Percentiles rank a stretch among this genome's conserved stretches.
Conservation (phyloP, 2,888 invertebrate genomes). For the Eupithecia centaureata region DNA sequence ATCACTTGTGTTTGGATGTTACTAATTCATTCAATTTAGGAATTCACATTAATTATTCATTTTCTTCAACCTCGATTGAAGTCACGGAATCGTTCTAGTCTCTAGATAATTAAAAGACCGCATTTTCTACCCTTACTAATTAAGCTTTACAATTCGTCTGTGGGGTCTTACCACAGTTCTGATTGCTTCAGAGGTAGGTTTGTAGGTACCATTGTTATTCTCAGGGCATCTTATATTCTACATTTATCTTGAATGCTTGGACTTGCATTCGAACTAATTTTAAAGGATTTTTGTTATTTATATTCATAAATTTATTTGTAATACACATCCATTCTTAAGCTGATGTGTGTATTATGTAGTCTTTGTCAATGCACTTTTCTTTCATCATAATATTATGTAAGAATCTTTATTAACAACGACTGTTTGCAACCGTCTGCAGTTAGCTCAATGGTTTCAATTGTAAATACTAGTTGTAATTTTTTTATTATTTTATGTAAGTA, state of each 20-base stretch:
- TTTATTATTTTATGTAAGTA: too few relatives aligned
- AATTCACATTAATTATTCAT: background rate
- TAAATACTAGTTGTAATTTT: too few relatives aligned
- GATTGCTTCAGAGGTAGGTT: slow-evolving; percentile 63
- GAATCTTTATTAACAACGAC: too few relatives aligned
- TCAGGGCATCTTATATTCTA: slow-evolving; percentile 46
- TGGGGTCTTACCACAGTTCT: slow-evolving; percentile 60
- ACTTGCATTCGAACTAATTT: background rate
- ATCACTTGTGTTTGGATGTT: background rate
- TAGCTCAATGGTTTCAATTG: too few relatives aligned
- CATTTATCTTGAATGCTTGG: slow-evolving; percentile 54
- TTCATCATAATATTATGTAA: background rate
- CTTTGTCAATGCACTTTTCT: too few relatives aligned
- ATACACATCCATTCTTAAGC: background rate
- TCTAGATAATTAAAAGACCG: slow-evolving; percentile 56
- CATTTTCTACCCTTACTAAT: slow-evolving; percentile 62
- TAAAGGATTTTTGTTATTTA: background rate
- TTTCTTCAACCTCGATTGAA: background rate
- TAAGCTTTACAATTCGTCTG: slow-evolving; percentile 70
- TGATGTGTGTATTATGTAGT: too few relatives aligned
- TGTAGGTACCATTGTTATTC: slow-evolving; percentile 69
- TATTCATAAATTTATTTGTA: background rate
- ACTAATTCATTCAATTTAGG: background rate
- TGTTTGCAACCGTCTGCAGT: too few relatives aligned
- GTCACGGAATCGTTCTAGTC: slow-evolving; percentile 10